Conservation (phyloP, 2,888 invertebrate genomes). For the Sphaerophoria rueppellii region DNA sequence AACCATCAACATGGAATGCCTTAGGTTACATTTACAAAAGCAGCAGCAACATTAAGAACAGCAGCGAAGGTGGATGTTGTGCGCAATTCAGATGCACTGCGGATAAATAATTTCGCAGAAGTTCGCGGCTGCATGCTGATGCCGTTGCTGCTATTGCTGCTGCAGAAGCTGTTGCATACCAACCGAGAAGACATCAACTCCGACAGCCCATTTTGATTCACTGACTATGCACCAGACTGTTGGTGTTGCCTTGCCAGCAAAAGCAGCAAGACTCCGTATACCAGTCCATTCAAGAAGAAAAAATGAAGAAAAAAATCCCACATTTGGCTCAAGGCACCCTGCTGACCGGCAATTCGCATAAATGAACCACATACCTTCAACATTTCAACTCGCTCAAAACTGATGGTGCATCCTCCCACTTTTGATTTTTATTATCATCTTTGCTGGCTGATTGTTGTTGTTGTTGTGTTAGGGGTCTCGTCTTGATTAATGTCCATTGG, state of each 20-base stretch:
- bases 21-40: conserved; percentile 14
- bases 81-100: conserved; percentile 74
- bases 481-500: conserved; percentile 73
- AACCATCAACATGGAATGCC: conserved; percentile 30
- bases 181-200: conserved; percentile 71
- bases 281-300: conserved; percentile 35
- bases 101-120: conserved; percentile 73
- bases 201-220: conserved; percentile 61
- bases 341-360: conserved; percentile 1
- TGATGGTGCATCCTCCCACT: conserved; percentile 70
- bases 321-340: conserved; percentile 56
- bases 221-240: not conserved
- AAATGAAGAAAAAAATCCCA: conserved; percentile 27
- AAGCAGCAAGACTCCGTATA: conserved; percentile 40
- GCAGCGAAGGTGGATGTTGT: conserved; percentile 54
- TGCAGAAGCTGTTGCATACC: conserved; percentile 73
- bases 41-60: not conserved
- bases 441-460: not conserved
- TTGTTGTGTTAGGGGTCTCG: conserved; percentile 16
- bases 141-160: conserved; percentile 55
- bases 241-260: conserved; percentile 40
- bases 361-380: conserved; percentile 17
- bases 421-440: conserved; percentile 44
- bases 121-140: conserved; percentile 65
- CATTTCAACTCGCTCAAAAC: not conserved